Evolutionary conservation across 2,888 invertebrate species (phyloP).

Genomic region (Drosophila melanosoma): DNA sequence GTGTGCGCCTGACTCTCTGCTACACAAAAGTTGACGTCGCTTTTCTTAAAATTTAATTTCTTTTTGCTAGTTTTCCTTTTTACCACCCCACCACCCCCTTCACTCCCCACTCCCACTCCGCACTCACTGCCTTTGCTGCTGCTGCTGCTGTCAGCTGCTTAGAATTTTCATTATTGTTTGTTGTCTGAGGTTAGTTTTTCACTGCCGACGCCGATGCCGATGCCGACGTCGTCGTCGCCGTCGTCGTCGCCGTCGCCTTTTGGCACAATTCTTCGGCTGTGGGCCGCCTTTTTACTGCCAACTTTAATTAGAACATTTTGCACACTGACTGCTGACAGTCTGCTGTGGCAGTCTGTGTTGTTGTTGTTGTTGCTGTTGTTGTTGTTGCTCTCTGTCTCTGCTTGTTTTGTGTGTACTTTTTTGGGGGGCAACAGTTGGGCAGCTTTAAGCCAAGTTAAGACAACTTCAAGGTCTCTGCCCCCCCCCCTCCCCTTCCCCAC

Average conservation of each 20-base stretch:
- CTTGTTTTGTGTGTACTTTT: constrained; percentile 12
- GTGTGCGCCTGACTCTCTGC: constrained; percentile 55
- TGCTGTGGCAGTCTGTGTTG: constrained; percentile 24
- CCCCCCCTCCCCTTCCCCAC: too few species aligned
- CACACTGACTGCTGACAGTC: constrained; percentile 57
- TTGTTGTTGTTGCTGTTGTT: not conserved
- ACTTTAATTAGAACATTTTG: constrained; percentile 77
- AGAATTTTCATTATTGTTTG: constrained; percentile 79
- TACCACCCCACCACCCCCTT: not conserved
- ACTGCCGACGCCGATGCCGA: constrained; percentile 60
- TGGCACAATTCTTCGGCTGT: constrained; percentile 72
- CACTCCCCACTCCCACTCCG: constrained; percentile 11
- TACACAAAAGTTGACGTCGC: constrained; percentile 51
- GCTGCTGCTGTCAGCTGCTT: constrained; percentile 52
- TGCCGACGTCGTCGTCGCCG: constrained; percentile 20
- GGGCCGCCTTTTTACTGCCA: constrained; percentile 71
- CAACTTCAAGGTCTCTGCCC: constrained; percentile 37
- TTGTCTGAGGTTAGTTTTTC: constrained; percentile 81
- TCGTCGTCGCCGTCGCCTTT: constrained; percentile 48
- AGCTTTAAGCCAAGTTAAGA: constrained; percentile 64
- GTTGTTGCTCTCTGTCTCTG: not conserved
- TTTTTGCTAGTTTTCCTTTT: constrained; percentile 73
- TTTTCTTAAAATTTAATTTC: constrained; percentile 79
- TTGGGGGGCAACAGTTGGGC: constrained; percentile 72
- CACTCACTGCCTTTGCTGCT: constrained; percentile 18